Conservation (phyloP, 2,888 invertebrate genomes). For the Pristionchus entomophagus region DNA sequence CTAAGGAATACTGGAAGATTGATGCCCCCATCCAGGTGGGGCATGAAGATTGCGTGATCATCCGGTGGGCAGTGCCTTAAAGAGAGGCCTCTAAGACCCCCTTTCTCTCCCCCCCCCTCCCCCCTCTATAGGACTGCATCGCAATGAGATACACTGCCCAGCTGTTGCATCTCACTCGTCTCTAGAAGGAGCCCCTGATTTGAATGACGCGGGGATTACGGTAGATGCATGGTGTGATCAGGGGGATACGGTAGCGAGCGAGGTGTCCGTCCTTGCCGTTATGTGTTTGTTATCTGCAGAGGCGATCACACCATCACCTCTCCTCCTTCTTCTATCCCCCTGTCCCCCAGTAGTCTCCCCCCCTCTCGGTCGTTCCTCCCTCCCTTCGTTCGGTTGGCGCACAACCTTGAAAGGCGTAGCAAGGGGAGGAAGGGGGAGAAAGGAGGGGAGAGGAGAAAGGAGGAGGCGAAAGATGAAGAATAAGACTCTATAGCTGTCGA, state of each 20-base stretch:
- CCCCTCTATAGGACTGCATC: conserved; percentile 17
- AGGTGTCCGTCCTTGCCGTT: conserved; percentile 38
- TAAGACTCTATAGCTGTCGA: conserved; percentile 12
- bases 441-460: not conserved
- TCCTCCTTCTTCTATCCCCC: not conserved
- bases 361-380: conserved; percentile 5
- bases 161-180: conserved; percentile 7
- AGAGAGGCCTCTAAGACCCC: not conserved
- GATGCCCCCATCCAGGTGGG: conserved; percentile 29
- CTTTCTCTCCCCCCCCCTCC: conserved; percentile 11
- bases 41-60: conserved; percentile 22
- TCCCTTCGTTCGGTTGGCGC: conserved; percentile 33
- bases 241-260: not conserved
- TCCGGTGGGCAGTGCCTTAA: conserved; percentile 1
- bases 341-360: conserved; percentile 39
- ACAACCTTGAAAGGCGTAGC: conserved; percentile 34
- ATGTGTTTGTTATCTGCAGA: conserved; percentile 17
- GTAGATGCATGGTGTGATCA: conserved; percentile 2
- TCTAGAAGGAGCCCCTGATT: conserved; percentile 19
- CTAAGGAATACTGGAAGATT: conserved; percentile 35
- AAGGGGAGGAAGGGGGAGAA: not conserved
- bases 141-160: conserved; percentile 26
- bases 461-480: conserved; percentile 34
- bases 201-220: conserved; percentile 36
- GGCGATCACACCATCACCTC: not conserved